Conservation (phyloP, 2,797 vertebrate species). For the Hoplostethus atlanticus region DNA sequence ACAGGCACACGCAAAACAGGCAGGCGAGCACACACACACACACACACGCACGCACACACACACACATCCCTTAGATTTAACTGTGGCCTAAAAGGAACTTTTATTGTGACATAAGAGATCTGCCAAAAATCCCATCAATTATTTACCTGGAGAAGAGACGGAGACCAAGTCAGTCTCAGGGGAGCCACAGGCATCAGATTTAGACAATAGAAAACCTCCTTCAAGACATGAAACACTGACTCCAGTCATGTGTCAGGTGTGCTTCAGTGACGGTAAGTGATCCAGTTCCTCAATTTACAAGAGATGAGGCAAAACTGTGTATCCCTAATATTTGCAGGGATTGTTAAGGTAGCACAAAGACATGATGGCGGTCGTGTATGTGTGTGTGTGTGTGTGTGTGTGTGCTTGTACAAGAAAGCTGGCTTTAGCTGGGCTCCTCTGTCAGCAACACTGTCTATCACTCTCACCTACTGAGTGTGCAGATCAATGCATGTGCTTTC, state of each 20-base stretch:
- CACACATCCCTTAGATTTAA: slow-evolving; percentile 25
- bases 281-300: slow-evolving; percentile 14
- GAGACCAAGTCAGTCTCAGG: slow-evolving; percentile 23
- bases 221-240: slow-evolving; percentile 17
- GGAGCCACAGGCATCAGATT: slow-evolving; percentile 28
- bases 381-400: too few relatives aligned
- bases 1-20: neutral
- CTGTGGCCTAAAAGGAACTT: slow-evolving; percentile 25
- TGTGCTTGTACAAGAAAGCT: too few relatives aligned
- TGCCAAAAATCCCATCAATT: slow-evolving; percentile 32
- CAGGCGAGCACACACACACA: neutral
- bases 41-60: slow-evolving; percentile 15
- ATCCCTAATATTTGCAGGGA: slow-evolving; percentile 37
- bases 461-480: too few relatives aligned
- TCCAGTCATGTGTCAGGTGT: slow-evolving; percentile 20
- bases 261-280: slow-evolving; percentile 17
- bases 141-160: slow-evolving; percentile 34
- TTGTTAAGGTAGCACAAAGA: slow-evolving; percentile 21
- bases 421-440: too few relatives aligned
- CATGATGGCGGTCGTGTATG: neutral
- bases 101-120: slow-evolving; percentile 16
- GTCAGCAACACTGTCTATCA: too few relatives aligned
- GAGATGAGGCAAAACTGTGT: neutral
- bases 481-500: too few relatives aligned
- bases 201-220: slow-evolving; percentile 27